Evolutionary conservation across 2,888 invertebrate species (phyloP).

Genomic region (Watsonalla cultraria): DNA sequence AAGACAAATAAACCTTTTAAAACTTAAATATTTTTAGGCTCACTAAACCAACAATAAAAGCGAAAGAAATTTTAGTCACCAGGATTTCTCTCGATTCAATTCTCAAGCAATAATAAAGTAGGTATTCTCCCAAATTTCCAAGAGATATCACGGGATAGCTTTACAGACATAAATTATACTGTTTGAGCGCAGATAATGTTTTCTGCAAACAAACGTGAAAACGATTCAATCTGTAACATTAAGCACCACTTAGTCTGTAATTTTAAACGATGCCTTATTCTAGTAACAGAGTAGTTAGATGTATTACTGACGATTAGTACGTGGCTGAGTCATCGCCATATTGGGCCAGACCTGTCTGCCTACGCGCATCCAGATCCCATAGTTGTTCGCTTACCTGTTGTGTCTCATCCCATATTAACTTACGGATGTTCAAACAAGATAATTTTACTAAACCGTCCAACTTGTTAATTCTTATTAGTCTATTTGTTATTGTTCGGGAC

Average conservation of each 20-base stretch:
- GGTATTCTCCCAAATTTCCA: too few species aligned
- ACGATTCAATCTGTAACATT: too few species aligned
- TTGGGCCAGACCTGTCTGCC: constrained; percentile 40
- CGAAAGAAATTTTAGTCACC: too few species aligned
- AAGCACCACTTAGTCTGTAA: neutral
- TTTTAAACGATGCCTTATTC: constrained; percentile 9
- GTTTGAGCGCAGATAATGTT: too few species aligned
- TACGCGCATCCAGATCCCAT: constrained; percentile 29
- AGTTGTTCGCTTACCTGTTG: constrained; percentile 34
- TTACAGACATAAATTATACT: too few species aligned
- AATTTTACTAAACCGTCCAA: neutral
- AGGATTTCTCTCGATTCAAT: too few species aligned
- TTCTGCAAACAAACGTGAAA: too few species aligned
- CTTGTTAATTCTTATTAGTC: neutral
- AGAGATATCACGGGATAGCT: too few species aligned
- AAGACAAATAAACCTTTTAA: too few species aligned
- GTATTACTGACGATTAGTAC: constrained; percentile 22
- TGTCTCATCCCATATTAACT: constrained; percentile 21
- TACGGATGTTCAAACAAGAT: constrained; percentile 16
- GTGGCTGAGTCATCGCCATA: constrained; percentile 28
- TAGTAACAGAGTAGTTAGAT: constrained; percentile 16
- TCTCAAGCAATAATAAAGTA: too few species aligned
- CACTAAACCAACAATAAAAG: too few species aligned
- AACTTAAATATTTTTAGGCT: too few species aligned
- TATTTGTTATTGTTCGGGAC: neutral